Conservation (phyloP, 1,140 invertebrate species). For the Aleiodes sp. region DNA sequence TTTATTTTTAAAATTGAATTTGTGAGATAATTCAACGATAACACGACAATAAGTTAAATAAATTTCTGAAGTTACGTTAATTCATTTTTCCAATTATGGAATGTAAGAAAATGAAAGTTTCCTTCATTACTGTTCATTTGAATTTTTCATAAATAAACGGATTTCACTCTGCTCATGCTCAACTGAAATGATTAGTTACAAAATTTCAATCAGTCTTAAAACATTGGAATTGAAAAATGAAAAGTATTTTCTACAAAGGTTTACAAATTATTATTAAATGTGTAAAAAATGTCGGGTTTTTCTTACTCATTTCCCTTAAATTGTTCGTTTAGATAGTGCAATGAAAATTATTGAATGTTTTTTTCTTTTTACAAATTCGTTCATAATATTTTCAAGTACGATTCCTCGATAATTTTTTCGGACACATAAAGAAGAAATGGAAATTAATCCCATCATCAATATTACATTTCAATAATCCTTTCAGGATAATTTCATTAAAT, state of each 20-base stretch:
- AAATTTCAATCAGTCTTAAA: conserved; percentile 54
- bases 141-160: neutral
- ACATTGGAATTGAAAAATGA: conserved; percentile 35
- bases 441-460: neutral
- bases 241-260: neutral
- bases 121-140: neutral
- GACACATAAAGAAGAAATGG: neutral
- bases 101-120: conserved; percentile 2
- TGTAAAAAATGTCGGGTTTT: conserved; percentile 8
- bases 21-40: conserved; percentile 28
- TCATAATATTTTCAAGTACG: neutral
- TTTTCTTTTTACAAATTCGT: neutral
- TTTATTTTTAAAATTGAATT: conserved; percentile 27
- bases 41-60: conserved; percentile 40
- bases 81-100: conserved; percentile 16
- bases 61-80: conserved; percentile 30
- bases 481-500: conserved; percentile 25
- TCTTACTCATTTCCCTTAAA: neutral
- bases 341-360: neutral
- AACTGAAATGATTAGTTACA: conserved; percentile 28
- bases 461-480: conserved; percentile 23
- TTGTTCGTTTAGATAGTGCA: neutral
- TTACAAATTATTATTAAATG: neutral
- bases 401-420: neutral
- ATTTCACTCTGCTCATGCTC: conserved; percentile 25